A percentile compares a stretch with the other conserved stretches of the same genome.
phyloP scores from a whole-genome alignment of 2,888 invertebrate species.

The Patella ulyssiponensis region DNA sequence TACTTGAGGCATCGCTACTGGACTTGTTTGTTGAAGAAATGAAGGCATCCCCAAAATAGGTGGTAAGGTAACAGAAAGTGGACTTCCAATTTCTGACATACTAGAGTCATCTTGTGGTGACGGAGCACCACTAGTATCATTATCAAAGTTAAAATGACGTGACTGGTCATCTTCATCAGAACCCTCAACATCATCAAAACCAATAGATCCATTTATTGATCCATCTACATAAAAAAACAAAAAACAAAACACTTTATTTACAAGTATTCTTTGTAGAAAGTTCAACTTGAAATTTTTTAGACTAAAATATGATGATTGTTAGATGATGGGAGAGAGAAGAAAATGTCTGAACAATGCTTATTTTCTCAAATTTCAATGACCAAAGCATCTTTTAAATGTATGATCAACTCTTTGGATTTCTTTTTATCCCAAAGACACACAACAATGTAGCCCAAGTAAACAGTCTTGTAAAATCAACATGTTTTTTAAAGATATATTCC shows the following conservation, averaged over 20 bases:
- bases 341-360: neutral
- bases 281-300: neutral
- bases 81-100: conserved; percentile 61
- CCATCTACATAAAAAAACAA: conserved; percentile 81
- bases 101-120: conserved; percentile 65
- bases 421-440: no score
- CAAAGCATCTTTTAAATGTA: no score
- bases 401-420: no score
- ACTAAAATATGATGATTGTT: neutral
- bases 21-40: conserved; percentile 25
- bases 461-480: no score
- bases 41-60: conserved; percentile 50
- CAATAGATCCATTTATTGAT: conserved; percentile 90
- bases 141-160: conserved; percentile 80
- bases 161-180: conserved; percentile 71
- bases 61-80: conserved; percentile 45
- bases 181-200: conserved; percentile 85
- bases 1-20: neutral
- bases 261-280: neutral
- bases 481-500: no score
- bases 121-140: conserved; percentile 81
- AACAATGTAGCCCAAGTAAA: no score
- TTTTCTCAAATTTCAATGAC: no score
- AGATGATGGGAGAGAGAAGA: neutral
- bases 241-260: no score